phyloP scores from a whole-genome alignment of 1,140 invertebrate genomes.

The Planococcus citri region DNA sequence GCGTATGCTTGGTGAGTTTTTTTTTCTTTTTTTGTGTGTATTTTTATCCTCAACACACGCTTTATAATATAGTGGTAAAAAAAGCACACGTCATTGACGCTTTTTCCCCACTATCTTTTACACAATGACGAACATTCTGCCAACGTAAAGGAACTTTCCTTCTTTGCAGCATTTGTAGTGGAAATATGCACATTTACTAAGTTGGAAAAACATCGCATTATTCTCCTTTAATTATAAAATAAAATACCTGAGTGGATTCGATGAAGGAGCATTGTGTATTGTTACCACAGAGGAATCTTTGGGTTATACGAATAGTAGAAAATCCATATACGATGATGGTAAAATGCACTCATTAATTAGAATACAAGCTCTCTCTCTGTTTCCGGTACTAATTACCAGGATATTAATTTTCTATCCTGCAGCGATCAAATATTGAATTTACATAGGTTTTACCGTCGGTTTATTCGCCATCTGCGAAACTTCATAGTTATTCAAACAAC shows the following conservation, averaged over 20 bases:
- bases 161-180: too few species aligned
- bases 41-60: slow-evolving; percentile 1
- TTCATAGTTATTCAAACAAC: background rate
- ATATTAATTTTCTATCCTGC: background rate
- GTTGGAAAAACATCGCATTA: too few species aligned
- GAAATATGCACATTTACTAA: too few species aligned
- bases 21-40: background rate
- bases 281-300: background rate
- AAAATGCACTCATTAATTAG: background rate
- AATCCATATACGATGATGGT: too few species aligned
- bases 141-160: too few species aligned
- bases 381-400: background rate
- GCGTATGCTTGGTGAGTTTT: background rate
- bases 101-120: background rate
- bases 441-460: background rate
- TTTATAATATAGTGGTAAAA: background rate
- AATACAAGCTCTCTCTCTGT: background rate
- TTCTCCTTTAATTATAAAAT: too few species aligned
- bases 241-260: too few species aligned
- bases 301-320: too few species aligned
- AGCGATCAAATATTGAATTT: slow-evolving; percentile 8
- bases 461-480: background rate
- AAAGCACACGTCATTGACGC: background rate
- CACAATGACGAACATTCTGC: too few species aligned
- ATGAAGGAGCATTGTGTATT: too few species aligned